phyloP scores from a whole-genome alignment of 1,140 invertebrate genomes.

The Eubasilissa regina region DNA sequence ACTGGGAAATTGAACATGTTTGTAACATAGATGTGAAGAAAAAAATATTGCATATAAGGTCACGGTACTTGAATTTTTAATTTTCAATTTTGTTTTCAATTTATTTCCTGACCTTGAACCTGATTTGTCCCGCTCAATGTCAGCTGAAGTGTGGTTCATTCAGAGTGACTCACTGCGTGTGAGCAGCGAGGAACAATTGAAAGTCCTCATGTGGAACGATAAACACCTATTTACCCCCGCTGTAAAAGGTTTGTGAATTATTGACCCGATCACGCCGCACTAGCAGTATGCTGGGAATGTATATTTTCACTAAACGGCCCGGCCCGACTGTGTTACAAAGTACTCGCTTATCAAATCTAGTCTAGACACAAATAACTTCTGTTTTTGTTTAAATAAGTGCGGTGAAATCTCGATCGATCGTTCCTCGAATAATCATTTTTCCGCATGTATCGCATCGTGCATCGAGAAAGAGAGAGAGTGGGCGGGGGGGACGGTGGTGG shows the following conservation, averaged over 20 bases:
- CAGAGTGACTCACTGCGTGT: conserved; percentile 3
- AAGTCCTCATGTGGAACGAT: conserved; percentile 28
- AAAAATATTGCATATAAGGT: no score
- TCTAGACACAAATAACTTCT: conserved; percentile 7
- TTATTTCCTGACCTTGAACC: conserved; percentile 14
- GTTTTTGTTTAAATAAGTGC: not conserved
- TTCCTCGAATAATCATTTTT: no score
- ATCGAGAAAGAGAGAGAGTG: no score
- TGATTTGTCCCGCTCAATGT: not conserved
- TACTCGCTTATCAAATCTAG: conserved; percentile 2
- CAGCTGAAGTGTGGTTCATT: conserved; percentile 8
- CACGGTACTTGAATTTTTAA: no score
- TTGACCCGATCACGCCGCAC: not conserved
- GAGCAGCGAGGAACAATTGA: conserved; percentile 5
- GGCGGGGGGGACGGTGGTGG: no score
- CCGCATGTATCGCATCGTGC: no score
- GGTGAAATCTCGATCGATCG: no score
- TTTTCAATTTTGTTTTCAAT: no score
- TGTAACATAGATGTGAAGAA: no score
- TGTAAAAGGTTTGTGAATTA: not conserved
- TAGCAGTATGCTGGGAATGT: not conserved
- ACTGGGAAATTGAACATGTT: no score
- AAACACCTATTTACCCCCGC: not conserved
- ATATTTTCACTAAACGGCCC: not conserved
- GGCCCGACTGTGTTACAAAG: not conserved